Conservation (phyloP, 2,888 invertebrate genomes). For the Kuschelorhynchus macadamiae region DNA sequence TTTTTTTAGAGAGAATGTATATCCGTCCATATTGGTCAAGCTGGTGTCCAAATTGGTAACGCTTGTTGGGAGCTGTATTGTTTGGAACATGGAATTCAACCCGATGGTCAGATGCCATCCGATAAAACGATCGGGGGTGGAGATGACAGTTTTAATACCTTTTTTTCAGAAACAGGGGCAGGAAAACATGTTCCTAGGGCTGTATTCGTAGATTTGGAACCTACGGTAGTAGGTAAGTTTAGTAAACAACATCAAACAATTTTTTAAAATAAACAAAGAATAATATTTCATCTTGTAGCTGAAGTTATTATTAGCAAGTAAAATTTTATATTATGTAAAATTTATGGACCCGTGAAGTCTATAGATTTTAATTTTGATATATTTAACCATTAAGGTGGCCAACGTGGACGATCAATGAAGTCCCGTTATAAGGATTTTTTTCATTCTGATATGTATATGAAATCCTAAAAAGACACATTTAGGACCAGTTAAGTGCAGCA, state of each 20-base stretch:
- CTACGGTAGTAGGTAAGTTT: slow-evolving; percentile 84
- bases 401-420: no score
- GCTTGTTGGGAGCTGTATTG: slow-evolving; percentile 91
- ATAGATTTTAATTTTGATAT: no score
- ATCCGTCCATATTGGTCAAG: slow-evolving; percentile 76
- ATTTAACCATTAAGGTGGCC: no score
- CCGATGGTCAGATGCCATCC: slow-evolving; percentile 73
- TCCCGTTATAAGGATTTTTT: no score
- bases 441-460: no score
- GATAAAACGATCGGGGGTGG: slow-evolving; percentile 56
- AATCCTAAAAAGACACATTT: no score
- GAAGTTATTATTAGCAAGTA: no score
- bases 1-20: slow-evolving; percentile 75
- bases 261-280: neutral
- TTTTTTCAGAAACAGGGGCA: slow-evolving; percentile 74
- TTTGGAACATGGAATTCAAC: slow-evolving; percentile 83
- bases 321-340: no score
- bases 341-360: no score
- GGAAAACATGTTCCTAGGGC: slow-evolving; percentile 87
- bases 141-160: slow-evolving; percentile 69
- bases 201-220: slow-evolving; percentile 90
- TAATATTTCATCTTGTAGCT: no score
- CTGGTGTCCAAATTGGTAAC: slow-evolving; percentile 89
- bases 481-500: no score
- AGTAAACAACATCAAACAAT: slow-evolving; percentile 7